phyloP scores from a whole-genome alignment of 2,888 invertebrate species.

The Prosapia bicincta region DNA sequence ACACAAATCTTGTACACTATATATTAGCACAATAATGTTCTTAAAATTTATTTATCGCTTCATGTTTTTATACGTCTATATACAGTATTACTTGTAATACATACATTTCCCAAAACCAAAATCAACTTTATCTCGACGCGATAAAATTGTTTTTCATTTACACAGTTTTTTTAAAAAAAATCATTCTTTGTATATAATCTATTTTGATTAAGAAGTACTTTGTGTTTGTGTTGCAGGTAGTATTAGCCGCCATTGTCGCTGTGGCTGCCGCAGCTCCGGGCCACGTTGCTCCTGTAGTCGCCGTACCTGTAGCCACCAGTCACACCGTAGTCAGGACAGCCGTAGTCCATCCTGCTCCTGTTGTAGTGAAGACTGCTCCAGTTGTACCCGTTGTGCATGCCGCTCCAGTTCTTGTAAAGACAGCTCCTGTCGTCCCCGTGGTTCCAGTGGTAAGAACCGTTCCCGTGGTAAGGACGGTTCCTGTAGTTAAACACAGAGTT shows the following conservation, averaged over 20 bases:
- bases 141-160: no score
- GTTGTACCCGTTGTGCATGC: conserved; percentile 43
- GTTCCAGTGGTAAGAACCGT: conserved; percentile 38
- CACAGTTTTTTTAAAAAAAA: no score
- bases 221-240: conserved; percentile 45
- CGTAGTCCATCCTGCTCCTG: conserved; percentile 40
- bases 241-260: conserved; percentile 52
- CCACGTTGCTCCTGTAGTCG: conserved; percentile 39
- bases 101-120: no score
- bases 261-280: conserved; percentile 49
- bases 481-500: conserved; percentile 45
- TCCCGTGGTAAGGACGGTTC: conserved; percentile 41
- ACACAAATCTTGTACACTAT: no score
- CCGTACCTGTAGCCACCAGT: conserved; percentile 44
- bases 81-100: no score
- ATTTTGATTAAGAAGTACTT: no score
- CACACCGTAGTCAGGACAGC: conserved; percentile 45
- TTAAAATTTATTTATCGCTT: no score
- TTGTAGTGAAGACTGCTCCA: conserved; percentile 41
- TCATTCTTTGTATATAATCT: no score
- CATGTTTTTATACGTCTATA: no score
- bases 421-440: conserved; percentile 43
- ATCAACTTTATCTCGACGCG: no score
- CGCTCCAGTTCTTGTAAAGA: conserved; percentile 43
- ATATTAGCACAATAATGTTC: no score